These are phyloP conservation scores for Chelon labrosus DNA, from an alignment of 2,797 vertebrate species.

Conservation along the genomic window DNA sequence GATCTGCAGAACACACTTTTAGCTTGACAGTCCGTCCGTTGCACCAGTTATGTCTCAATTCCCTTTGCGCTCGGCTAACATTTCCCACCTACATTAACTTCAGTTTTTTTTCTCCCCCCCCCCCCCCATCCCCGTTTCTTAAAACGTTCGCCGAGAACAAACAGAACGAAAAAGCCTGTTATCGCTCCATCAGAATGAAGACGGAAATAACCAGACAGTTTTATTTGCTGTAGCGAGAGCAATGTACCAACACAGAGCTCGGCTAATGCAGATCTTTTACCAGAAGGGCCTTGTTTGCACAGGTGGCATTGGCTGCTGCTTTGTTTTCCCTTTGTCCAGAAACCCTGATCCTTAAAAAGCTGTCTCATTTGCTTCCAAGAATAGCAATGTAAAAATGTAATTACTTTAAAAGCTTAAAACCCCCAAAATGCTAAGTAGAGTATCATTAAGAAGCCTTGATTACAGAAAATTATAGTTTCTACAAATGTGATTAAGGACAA, in stretches of 20 bases:
- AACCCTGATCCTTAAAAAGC: conserved; percentile 64
- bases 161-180: conserved; percentile 46
- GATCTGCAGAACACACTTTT: conserved; percentile 40
- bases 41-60: conserved; percentile 26
- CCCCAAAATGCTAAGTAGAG: conserved; percentile 71
- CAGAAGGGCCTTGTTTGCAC: conserved; percentile 81
- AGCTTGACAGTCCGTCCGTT: conserved; percentile 42
- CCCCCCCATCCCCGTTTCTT: conserved; percentile 2
- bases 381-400: conserved; percentile 75
- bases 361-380: conserved; percentile 79
- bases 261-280: conserved; percentile 68
- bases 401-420: conserved; percentile 67
- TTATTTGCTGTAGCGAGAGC: conserved; percentile 62
- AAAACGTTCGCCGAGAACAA: conserved; percentile 52
- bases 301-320: conserved; percentile 80
- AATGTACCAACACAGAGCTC: conserved; percentile 56
- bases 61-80: neutral
- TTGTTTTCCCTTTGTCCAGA: conserved; percentile 80
- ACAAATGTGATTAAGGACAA: conserved; percentile 74
- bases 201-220: conserved; percentile 61
- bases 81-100: conserved; percentile 40
- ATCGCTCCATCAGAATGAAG: conserved; percentile 49
- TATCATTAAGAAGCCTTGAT: conserved; percentile 80
- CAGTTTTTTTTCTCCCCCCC: conserved; percentile 9
- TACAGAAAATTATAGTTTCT: conserved; percentile 79